Evolutionary conservation across 2,113 vertebrate genomes (phyloP), one percentile per base, ranked within the genome.

Genomic region (Mormyrus lacerda): DNA sequence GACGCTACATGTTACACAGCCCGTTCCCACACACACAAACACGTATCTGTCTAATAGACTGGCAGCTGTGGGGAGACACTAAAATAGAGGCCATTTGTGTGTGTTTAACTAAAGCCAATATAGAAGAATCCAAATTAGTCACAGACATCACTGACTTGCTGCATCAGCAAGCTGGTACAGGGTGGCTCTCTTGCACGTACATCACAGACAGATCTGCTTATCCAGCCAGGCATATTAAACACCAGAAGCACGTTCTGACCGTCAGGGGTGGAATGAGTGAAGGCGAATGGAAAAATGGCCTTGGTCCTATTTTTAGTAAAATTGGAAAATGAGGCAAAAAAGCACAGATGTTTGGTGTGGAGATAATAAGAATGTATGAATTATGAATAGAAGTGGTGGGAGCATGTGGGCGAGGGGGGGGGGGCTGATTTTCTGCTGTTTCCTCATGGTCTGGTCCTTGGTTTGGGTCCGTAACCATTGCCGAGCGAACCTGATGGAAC

Each of bases 361-460:
- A 76, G 87, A 86, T 89, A 88, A 89, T 89, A 89, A 90, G n/a
- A 51, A 83, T 84, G 31, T 17, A 90, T 91, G 65, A 85, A 90
- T 91, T 89, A 92, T 91, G 58, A 79, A 90, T 44, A 85, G 53
- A 82, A 89, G 4, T 19, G 79, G 88, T 27, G 31, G 84, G n/a
- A 24, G 69, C 35, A 4, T 45, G 45, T 51, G 27, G 44, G 86
- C n/a, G n/a, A n/a, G 53, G 87, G 85, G 76, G 24, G 42, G 44
- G 82, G 13, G 0, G 11, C 69, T 5, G 69, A 35, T 39, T 17
- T 6, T 39, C 3, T 17, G 15, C 7, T 0, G 11, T 76, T 39
- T 39, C 31, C 27, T 17, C 3, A 13, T 4, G 31, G 13, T 76
- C 17, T 39, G 6, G 3, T 73, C 11, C 3, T 4, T 35, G 31